These are phyloP conservation scores for Paedocypris sp. DNA, from an alignment of 2,113 vertebrate genomes.

Conservation along the genomic window DNA sequence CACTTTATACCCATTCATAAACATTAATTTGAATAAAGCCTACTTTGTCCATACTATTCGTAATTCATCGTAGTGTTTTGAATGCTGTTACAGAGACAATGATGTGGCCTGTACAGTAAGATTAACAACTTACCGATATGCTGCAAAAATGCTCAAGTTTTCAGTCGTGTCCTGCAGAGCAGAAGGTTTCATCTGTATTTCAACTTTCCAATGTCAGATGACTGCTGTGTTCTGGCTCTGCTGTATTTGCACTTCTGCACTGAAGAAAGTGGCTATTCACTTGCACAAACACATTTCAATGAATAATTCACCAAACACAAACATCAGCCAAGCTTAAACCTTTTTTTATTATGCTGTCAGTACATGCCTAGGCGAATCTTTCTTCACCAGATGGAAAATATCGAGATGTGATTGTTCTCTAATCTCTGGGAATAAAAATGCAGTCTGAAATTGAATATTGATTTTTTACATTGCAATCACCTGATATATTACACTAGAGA, in stretches of 20 bases:
- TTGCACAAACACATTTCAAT: conserved; percentile 16
- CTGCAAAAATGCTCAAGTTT: no score
- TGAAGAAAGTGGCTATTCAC: conserved; percentile 16
- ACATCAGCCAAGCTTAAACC: not conserved
- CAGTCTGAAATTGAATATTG: conserved; percentile 17
- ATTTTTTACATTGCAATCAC: conserved; percentile 21
- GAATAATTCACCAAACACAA: conserved; percentile 20
- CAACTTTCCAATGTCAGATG: conserved; percentile 9
- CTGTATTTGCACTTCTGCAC: conserved; percentile 6
- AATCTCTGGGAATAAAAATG: conserved; percentile 11
- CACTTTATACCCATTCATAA: no score
- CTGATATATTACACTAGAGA: conserved; percentile 10
- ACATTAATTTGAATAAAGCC: no score
- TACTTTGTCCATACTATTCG: no score
- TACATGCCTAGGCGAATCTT: not conserved
- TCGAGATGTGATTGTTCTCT: conserved; percentile 12
- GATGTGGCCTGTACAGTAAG: no score
- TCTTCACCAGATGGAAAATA: not conserved
- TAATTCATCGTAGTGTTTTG: no score
- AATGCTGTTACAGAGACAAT: no score
- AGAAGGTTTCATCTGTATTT: not conserved
- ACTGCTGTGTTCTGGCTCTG: conserved; percentile 8
- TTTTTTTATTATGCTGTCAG: conserved; percentile 6
- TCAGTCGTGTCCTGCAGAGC: no score
- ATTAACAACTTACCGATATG: no score